Evolutionary conservation across 2,113 vertebrate species (phyloP).

Genomic region (Sphyrna mokarran): DNA sequence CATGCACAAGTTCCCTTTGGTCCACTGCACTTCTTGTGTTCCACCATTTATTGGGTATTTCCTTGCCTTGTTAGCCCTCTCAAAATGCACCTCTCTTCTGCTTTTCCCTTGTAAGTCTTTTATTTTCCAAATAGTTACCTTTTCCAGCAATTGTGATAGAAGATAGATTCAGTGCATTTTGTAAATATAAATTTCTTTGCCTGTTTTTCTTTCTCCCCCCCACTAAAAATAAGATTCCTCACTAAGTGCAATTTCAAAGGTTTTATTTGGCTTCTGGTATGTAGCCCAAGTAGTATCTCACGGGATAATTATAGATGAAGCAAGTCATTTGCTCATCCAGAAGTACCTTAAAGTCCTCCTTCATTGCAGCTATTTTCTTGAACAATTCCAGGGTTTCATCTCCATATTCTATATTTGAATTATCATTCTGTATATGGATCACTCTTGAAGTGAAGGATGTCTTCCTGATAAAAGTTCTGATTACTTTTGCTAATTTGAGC

Average conservation of each 20-base stretch:
- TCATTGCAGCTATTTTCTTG: neutral
- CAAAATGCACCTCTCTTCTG: neutral
- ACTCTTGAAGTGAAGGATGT: neutral
- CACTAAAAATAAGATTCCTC: neutral
- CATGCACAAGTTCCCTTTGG: too few species aligned
- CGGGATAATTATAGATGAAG: neutral
- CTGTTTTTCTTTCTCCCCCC: neutral
- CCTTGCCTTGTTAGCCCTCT: too few species aligned
- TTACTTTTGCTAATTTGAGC: neutral
- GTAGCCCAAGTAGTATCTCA: neutral
- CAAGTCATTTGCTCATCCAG: neutral
- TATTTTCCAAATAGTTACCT: neutral
- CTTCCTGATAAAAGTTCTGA: neutral
- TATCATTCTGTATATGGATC: neutral
- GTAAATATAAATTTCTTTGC: neutral
- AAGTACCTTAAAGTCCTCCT: neutral
- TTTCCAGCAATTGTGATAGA: neutral
- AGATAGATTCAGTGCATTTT: neutral
- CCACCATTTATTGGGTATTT: too few species aligned
- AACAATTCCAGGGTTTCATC: neutral
- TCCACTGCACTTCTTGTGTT: too few species aligned
- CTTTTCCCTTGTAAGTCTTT: neutral
- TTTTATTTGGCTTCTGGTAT: neutral
- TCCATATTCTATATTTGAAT: neutral
- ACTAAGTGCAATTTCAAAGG: neutral